Percentiles rank a stretch among this genome's conserved stretches.
These are phyloP conservation scores for Polyommatus iphigenia DNA, from an alignment of 2,888 invertebrate species.

Conservation along the genomic window DNA sequence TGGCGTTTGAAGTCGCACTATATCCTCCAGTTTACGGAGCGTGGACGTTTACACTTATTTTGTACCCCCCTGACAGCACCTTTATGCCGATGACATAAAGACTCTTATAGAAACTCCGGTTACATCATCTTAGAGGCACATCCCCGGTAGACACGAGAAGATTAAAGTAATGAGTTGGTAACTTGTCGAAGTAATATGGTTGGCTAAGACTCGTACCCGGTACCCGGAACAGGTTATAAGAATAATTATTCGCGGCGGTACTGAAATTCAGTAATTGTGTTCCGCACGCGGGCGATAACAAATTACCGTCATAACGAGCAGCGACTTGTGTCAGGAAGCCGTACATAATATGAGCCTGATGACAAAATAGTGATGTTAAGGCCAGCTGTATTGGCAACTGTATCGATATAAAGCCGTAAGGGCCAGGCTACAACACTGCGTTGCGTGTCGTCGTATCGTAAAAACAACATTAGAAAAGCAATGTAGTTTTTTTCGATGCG, in stretches of 20 bases:
- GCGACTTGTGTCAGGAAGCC: background rate
- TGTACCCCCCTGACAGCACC: background rate
- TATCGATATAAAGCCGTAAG: no score
- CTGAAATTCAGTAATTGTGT: background rate
- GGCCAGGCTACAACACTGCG: no score
- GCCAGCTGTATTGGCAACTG: no score
- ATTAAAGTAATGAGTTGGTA: background rate
- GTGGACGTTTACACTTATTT: background rate
- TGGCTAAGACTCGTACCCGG: background rate
- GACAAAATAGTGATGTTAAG: no score
- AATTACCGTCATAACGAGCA: background rate
- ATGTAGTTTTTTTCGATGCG: no score
- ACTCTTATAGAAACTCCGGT: background rate
- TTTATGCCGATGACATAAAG: background rate
- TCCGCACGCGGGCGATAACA: background rate
- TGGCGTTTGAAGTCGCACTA: background rate
- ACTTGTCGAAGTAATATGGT: background rate
- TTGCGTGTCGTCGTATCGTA: no score
- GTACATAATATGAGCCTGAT: background rate
- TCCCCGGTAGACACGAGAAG: background rate
- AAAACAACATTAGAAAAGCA: no score
- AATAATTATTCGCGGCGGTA: background rate
- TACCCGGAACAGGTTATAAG: background rate
- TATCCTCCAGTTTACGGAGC: conserved; percentile 5
- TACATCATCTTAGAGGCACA: background rate